phyloP scores from a whole-genome alignment of 1,140 invertebrate genomes.

The Caenorhabditis latens region DNA sequence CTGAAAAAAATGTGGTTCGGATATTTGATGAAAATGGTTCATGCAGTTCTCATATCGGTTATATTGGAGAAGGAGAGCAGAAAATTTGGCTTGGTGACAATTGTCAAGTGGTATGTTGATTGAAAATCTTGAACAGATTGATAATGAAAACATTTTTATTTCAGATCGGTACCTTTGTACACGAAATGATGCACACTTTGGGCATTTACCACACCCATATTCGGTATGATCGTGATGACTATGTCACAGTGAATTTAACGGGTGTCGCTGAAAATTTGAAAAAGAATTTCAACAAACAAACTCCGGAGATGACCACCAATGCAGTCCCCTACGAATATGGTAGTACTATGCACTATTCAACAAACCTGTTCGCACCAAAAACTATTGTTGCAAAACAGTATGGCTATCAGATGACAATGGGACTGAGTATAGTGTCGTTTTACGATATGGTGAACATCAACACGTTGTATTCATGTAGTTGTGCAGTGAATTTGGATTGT shows the following conservation, averaged over 20 bases:
- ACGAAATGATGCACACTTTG: constrained; percentile 42
- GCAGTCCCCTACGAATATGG: not conserved
- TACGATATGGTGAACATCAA: constrained; percentile 11
- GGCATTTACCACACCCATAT: not conserved
- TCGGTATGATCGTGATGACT: constrained; percentile 13
- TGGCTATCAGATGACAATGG: not conserved
- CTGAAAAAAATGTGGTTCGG: not conserved
- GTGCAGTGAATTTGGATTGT: not conserved
- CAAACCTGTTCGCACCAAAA: not conserved
- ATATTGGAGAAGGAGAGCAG: not conserved
- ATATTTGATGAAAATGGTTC: not conserved
- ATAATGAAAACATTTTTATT: not conserved
- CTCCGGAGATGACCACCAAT: not conserved
- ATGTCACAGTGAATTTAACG: not conserved
- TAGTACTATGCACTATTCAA: not conserved
- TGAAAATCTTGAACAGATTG: too few species aligned
- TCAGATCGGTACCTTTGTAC: constrained; percentile 8
- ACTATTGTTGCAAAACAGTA: not conserved
- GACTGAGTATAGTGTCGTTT: not conserved
- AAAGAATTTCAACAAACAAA: not conserved
- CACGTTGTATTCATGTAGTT: not conserved
- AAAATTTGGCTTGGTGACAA: too few species aligned
- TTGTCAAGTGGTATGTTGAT: too few species aligned
- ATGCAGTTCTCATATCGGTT: not conserved
- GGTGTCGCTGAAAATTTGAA: not conserved